These are phyloP conservation scores for Lasioglossum calceatum DNA, from an alignment of 2,888 invertebrate species.

Conservation along the genomic window DNA sequence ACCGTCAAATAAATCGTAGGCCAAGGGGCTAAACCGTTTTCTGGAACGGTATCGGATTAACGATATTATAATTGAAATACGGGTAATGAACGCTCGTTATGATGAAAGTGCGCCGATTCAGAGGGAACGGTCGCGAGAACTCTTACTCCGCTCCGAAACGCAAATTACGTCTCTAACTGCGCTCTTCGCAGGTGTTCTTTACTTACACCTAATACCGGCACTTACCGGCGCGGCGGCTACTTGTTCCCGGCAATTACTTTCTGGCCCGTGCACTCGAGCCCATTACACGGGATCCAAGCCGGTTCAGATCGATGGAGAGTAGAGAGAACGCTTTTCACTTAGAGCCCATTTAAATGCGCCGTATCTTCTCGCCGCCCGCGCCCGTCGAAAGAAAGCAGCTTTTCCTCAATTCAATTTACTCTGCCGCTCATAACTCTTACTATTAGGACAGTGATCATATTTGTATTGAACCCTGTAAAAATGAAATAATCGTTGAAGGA, in stretches of 20 bases:
- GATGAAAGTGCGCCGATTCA: conserved; percentile 38
- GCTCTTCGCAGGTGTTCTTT: conserved; percentile 37
- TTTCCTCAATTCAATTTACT: no score
- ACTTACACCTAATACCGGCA: conserved; percentile 39
- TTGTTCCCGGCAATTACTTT: conserved; percentile 35
- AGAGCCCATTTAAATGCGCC: conserved; percentile 15
- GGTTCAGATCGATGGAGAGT: conserved; percentile 28
- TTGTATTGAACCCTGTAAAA: no score
- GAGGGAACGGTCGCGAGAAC: background rate
- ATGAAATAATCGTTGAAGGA: no score
- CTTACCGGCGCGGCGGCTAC: conserved; percentile 9
- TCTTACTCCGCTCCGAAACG: conserved; percentile 3
- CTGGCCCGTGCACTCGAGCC: conserved; percentile 17
- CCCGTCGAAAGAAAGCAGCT: background rate
- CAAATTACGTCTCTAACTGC: conserved; percentile 34
- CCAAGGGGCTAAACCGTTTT: background rate
- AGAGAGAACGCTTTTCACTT: conserved; percentile 17
- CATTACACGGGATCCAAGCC: conserved; percentile 10
- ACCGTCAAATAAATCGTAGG: no score
- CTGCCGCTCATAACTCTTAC: no score
- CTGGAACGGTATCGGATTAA: background rate
- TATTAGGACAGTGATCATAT: no score
- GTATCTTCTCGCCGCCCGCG: background rate
- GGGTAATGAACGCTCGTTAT: conserved; percentile 32
- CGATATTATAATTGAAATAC: background rate